Conservation (phyloP, 2,797 vertebrate species). For the Sciurus vulgaris region DNA sequence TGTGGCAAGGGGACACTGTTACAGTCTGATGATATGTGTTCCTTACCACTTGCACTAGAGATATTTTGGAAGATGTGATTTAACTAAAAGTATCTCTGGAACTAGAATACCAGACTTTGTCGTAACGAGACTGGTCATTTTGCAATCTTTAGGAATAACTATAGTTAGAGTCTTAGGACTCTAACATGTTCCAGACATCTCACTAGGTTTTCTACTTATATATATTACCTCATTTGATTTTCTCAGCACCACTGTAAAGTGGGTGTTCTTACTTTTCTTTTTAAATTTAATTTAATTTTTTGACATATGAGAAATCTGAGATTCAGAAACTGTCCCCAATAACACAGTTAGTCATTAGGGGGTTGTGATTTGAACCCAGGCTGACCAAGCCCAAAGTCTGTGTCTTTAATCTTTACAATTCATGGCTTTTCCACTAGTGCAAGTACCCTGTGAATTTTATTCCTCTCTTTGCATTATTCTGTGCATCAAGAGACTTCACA, state of each 20-base stretch:
- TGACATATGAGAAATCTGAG: not conserved
- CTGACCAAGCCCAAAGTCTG: not conserved
- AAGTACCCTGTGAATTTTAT: constrained; percentile 55
- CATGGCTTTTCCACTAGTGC: not conserved
- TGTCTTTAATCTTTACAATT: constrained; percentile 54
- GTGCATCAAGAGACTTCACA: constrained; percentile 69
- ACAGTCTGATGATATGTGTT: not conserved
- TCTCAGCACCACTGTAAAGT: not conserved
- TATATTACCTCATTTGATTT: not conserved
- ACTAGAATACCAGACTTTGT: not conserved
- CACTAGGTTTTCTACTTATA: not conserved
- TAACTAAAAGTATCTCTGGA: constrained; percentile 21
- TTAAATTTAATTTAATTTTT: not conserved
- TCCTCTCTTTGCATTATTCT: constrained; percentile 64
- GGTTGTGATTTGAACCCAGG: constrained; percentile 49
- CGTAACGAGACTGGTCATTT: not conserved
- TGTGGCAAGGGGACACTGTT: not conserved
- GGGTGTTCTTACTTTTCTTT: not conserved
- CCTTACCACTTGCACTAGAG: not conserved
- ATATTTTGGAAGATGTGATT: not conserved
- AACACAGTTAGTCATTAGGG: not conserved
- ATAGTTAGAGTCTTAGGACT: not conserved
- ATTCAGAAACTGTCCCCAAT: not conserved
- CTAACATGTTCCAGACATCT: not conserved
- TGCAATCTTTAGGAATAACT: not conserved